phyloP scores from a whole-genome alignment of 2,888 invertebrate species.

The Aporophyla lueneburgensis region DNA sequence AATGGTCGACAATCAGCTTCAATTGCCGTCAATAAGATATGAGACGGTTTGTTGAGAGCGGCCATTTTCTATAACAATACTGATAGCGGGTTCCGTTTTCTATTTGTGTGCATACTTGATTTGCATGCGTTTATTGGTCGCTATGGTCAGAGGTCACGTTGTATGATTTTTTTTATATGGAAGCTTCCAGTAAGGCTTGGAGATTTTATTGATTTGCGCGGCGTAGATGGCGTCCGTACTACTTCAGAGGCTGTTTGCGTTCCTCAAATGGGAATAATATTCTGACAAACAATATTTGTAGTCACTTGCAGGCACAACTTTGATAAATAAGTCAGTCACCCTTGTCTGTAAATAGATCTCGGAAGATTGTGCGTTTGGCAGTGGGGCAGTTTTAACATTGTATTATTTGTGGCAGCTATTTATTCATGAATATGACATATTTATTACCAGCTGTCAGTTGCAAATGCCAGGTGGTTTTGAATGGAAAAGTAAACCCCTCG shows the following conservation, averaged over 20 bases:
- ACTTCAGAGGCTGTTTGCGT: neutral
- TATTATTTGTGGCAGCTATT: constrained; percentile 22
- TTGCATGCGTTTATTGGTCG: constrained; percentile 47
- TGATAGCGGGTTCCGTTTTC: constrained; percentile 68
- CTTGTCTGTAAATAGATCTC: constrained; percentile 35
- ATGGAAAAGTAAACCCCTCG: neutral
- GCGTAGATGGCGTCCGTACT: neutral
- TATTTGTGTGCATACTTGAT: constrained; percentile 56
- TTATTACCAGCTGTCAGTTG: constrained; percentile 5
- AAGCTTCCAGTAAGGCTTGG: constrained; percentile 12
- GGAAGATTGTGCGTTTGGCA: constrained; percentile 39
- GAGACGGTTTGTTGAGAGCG: constrained; percentile 75
- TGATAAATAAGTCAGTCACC: constrained; percentile 51
- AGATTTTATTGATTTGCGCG: constrained; percentile 51
- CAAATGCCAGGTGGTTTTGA: constrained; percentile 6
- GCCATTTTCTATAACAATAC: constrained; percentile 70
- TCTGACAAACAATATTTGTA: constrained; percentile 11
- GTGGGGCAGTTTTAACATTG: constrained; percentile 16
- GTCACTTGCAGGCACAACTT: constrained; percentile 17
- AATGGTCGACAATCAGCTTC: constrained; percentile 87
- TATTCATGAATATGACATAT: constrained; percentile 20
- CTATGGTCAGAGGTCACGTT: constrained; percentile 34
- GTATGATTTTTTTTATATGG: constrained; percentile 13
- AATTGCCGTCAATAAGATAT: constrained; percentile 87
- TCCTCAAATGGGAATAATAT: constrained; percentile 9